A percentile compares a stretch with the other conserved stretches of the same genome.
Conservation (phyloP, 2,888 invertebrate species). For the Stenchaetothrips biformis region DNA sequence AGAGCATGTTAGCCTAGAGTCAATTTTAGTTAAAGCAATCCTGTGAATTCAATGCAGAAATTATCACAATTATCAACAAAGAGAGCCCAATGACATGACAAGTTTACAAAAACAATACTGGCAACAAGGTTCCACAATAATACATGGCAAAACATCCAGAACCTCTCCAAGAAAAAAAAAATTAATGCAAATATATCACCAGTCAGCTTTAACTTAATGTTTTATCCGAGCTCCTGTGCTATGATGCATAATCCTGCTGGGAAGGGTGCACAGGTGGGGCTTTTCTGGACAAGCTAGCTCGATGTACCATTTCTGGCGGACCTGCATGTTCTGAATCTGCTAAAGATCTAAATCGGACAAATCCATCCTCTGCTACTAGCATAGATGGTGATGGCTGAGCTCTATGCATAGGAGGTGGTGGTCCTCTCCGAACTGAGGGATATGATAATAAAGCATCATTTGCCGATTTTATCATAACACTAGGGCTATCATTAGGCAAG, state of each 20-base stretch:
- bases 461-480: slow-evolving; percentile 29
- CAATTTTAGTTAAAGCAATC: neutral
- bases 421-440: slow-evolving; percentile 9
- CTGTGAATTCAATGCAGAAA: neutral
- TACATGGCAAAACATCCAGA: neutral
- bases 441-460: slow-evolving; percentile 33
- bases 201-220: slow-evolving; percentile 3
- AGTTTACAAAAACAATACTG: neutral
- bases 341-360: slow-evolving; percentile 75
- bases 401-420: slow-evolving; percentile 29
- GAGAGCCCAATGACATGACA: neutral
- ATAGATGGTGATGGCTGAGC: slow-evolving; percentile 53
- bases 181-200: neutral
- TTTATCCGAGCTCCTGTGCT: slow-evolving; percentile 16
- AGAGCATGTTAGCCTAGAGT: neutral
- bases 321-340: slow-evolving; percentile 45
- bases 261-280: slow-evolving; percentile 3
- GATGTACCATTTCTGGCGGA: slow-evolving; percentile 32
- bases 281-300: neutral
- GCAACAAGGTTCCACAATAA: neutral
- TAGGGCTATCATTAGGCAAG: slow-evolving; percentile 11
- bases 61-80: neutral
- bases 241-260: slow-evolving; percentile 17
- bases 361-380: slow-evolving; percentile 87
- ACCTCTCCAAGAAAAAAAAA: neutral